Base-by-base conservation (phyloP, 2,888 invertebrate species). In the Eilema sororculum region DNA sequence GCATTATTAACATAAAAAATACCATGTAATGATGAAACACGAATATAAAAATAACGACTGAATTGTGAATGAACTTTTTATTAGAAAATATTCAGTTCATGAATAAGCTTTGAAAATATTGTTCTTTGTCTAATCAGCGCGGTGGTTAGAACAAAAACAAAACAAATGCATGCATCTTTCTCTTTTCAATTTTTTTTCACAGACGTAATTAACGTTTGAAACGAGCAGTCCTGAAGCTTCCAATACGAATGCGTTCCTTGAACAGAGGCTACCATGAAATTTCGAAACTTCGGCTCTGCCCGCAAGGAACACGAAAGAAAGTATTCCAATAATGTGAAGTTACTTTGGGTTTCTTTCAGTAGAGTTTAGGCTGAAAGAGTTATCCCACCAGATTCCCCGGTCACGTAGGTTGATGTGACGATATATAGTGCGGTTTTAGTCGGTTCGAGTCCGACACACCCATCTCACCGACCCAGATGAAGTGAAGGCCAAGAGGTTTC, bases 111-210 rank as follows among this genome's bases (percentile, higher is more conserved):
- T 74, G 72, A 64, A 77, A 80, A 73, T 73, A 63, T 66, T 74
- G 59, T 72, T 76, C 82, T 80, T 80, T 78, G 73, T 81, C 72
- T 78, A 80, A 81, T 81, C 82, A 82, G 52, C n/a, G 71, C 37
- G 20, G 22, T 25, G 52, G 69, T 60, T 64, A 64, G 69, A 76
- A 71, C 64, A 10, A n/a, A 68, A 30, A 22, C 6, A 69, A 73
- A 56, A 73, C 67, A 69, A 76, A 72, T 41, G 68, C 12, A 65
- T 73, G 61, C 69, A 61, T 10, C 64, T 71, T 58, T 41, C 58
- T 52, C 52, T 68, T 70, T 64, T 28, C 37, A 63, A 37, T 12
- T 12, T 65, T 66, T 76, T 58, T 24, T 24, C 46, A 58, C 69
- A 72, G 33, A 62, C 58, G 61, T 74, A 76, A 79, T 80, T 78